Conservation (phyloP, 2,113 vertebrate species). For the Siniperca chuatsi region DNA sequence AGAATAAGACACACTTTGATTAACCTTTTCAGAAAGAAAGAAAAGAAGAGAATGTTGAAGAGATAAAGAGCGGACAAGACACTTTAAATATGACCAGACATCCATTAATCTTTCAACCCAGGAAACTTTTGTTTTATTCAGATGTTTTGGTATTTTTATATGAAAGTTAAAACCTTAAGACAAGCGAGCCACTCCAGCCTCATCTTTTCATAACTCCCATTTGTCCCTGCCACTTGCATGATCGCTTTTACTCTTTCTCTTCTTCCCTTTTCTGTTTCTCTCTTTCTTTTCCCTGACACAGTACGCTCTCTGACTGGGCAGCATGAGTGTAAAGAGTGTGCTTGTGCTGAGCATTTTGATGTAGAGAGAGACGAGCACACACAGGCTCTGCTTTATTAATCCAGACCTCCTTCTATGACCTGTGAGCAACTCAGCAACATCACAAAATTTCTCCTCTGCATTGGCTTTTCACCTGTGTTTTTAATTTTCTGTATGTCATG, state of each 20-base stretch:
- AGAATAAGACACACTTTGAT: not conserved
- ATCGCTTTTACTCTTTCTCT: constrained; percentile 38
- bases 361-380: constrained; percentile 54
- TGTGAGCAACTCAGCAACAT: constrained; percentile 33
- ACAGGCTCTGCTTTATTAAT: constrained; percentile 76
- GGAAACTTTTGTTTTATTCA: constrained; percentile 24
- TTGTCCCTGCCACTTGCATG: constrained; percentile 51
- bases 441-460: constrained; percentile 14
- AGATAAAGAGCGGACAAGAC: not conserved
- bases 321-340: constrained; percentile 55
- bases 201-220: constrained; percentile 54
- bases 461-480: constrained; percentile 47
- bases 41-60: not conserved
- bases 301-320: constrained; percentile 68
- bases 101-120: constrained; percentile 20
- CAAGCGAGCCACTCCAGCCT: constrained; percentile 33
- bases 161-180: constrained; percentile 44
- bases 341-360: constrained; percentile 78
- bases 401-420: constrained; percentile 61
- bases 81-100: constrained; percentile 23
- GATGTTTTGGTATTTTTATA: constrained; percentile 38
- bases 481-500: constrained; percentile 42
- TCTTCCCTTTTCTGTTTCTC: constrained; percentile 23
- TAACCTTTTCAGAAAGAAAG: constrained; percentile 5
- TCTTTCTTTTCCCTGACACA: constrained; percentile 59